Conservation (phyloP, 92 coral and sea anemone genomes). For the Hydrozoanthus gracilis region DNA sequence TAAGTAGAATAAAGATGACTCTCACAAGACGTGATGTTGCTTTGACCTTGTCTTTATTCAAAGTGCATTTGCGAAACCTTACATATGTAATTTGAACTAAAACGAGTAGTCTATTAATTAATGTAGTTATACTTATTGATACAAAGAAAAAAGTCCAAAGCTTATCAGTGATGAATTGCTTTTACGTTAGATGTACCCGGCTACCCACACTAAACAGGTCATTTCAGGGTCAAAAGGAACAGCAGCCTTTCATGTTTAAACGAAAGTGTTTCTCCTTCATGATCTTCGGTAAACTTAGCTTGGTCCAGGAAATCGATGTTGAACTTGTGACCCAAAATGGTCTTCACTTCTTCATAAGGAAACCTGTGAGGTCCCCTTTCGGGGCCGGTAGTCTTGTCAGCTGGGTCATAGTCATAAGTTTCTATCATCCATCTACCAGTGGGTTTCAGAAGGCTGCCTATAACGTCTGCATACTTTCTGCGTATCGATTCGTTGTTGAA, state of each 20-base stretch:
- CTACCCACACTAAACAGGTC: no score
- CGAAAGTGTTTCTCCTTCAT: neutral
- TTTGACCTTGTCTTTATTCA: no score
- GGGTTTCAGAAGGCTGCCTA: slow-evolving; percentile 12
- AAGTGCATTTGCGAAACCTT: no score
- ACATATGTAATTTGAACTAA: no score
- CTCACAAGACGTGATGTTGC: no score
- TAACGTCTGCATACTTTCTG: slow-evolving; percentile 39
- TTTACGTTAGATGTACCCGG: no score
- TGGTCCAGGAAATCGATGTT: neutral
- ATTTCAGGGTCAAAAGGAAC: neutral
- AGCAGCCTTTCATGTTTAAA: neutral
- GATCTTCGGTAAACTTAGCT: neutral
- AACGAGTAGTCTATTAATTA: no score
- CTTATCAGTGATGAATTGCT: no score
- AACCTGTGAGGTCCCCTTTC: neutral
- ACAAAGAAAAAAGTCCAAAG: no score
- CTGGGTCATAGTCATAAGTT: slow-evolving; percentile 16
- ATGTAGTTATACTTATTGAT: no score
- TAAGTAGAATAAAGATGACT: no score
- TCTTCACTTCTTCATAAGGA: neutral
- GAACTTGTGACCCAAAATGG: neutral
- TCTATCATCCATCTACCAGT: slow-evolving; percentile 54
- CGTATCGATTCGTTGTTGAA: neutral
- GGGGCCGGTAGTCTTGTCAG: neutral